A percentile compares a stretch with the other conserved stretches of the same genome.
These are phyloP conservation scores for Rhynchophorus ferrugineus DNA, from an alignment of 1,140 invertebrate genomes.

Conservation along the genomic window DNA sequence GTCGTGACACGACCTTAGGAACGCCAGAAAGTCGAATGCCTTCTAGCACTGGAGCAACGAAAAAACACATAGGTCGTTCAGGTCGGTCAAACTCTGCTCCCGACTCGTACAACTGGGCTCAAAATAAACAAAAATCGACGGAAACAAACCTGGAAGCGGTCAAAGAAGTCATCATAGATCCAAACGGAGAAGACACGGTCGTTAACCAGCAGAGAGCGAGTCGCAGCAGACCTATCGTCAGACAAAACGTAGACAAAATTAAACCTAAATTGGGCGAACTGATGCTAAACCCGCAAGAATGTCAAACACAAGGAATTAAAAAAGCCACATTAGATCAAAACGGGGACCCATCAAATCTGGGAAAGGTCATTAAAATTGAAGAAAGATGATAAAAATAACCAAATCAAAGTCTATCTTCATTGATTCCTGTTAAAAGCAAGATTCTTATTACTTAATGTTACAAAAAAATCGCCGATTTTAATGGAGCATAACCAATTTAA, in stretches of 20 bases:
- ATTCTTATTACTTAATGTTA: no score
- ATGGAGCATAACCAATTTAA: no score
- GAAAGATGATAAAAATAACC: not conserved
- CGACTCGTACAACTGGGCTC: constrained; percentile 55
- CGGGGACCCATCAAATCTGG: no score
- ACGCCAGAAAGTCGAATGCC: constrained; percentile 23
- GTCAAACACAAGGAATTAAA: no score
- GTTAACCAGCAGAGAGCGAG: not conserved
- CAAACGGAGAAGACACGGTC: constrained; percentile 14
- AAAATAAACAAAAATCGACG: constrained; percentile 36
- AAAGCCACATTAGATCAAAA: no score
- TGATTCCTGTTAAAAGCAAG: no score
- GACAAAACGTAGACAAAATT: not conserved
- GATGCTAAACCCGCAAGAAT: not conserved
- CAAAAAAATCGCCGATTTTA: no score
- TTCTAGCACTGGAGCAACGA: not conserved
- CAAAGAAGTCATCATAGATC: constrained; percentile 30
- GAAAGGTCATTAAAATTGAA: not conserved
- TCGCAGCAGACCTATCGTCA: constrained; percentile 3
- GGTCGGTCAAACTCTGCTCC: constrained; percentile 67
- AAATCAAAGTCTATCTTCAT: no score
- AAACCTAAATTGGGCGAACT: constrained; percentile 5
- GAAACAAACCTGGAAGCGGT: constrained; percentile 34
- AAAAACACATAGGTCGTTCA: constrained; percentile 40
- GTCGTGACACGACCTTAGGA: constrained; percentile 30